phyloP scores from a whole-genome alignment of 2,113 vertebrate genomes.

The Trematomus loennbergii region DNA sequence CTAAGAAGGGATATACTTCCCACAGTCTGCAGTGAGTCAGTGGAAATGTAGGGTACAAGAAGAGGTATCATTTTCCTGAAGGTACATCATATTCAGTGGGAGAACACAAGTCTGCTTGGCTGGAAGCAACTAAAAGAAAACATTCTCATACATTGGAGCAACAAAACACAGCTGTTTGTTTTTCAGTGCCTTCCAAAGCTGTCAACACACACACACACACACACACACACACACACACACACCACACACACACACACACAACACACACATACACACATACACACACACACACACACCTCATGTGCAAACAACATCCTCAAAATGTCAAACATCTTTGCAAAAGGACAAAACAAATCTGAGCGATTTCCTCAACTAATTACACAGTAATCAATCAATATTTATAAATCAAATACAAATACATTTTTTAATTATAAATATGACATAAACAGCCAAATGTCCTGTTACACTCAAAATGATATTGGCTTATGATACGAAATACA shows the following conservation, averaged over 20 bases:
- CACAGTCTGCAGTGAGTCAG: not conserved
- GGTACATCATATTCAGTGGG: not conserved
- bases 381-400: not conserved
- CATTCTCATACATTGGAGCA: not conserved
- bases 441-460: too few relatives aligned
- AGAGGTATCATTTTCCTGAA: not conserved
- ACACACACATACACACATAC: too few relatives aligned
- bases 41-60: not conserved
- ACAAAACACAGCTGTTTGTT: not conserved
- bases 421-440: not conserved
- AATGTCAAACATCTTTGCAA: not conserved
- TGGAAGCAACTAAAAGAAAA: not conserved
- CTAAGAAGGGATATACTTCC: not conserved
- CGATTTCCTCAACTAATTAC: not conserved
- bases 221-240: not conserved
- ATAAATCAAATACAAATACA: not conserved
- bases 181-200: not conserved
- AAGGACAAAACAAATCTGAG: not conserved
- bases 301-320: too few relatives aligned
- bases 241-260: not conserved
- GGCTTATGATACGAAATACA: not conserved
- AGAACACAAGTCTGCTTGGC: too few relatives aligned
- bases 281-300: not conserved
- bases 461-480: not conserved
- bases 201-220: not conserved